Evolutionary conservation across 2,888 invertebrate species (phyloP).

Genomic region (Volucella inflata): DNA sequence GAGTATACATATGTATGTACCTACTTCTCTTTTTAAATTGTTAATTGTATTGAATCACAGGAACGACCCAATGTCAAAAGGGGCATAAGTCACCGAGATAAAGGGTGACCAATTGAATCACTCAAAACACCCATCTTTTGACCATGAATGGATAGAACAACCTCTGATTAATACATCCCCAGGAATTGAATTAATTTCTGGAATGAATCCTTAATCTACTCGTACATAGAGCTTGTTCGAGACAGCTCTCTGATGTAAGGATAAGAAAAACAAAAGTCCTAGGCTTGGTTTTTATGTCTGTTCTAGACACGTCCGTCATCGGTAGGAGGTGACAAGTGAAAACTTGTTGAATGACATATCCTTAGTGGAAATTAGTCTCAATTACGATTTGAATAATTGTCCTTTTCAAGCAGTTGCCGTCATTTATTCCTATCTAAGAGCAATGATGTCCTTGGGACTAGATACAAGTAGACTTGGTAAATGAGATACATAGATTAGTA

Average conservation of each 20-base stretch:
- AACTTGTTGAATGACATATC: conserved; percentile 47
- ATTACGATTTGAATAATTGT: conserved; percentile 50
- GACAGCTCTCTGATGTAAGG: not conserved
- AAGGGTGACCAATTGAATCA: conserved; percentile 20
- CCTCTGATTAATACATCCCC: conserved; percentile 25
- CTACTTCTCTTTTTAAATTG: conserved; percentile 11
- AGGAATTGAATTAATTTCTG: conserved; percentile 41
- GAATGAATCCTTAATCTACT: not conserved
- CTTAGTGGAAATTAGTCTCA: conserved; percentile 40
- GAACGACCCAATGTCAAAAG: not conserved
- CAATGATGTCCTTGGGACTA: conserved; percentile 1
- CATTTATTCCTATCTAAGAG: not conserved
- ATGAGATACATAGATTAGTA: conserved; percentile 8
- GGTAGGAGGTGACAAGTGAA: not conserved
- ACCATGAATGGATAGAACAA: not conserved
- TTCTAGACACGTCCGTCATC: not conserved
- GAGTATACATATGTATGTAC: not conserved
- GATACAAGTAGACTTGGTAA: not conserved
- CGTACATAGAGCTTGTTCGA: not conserved
- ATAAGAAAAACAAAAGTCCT: not conserved
- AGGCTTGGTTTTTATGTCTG: not conserved
- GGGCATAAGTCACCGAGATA: not conserved
- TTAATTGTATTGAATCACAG: conserved; percentile 10
- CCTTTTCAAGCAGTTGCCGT: not conserved
- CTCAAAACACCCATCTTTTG: not conserved